These are phyloP conservation scores for Xiphophorus birchmanni DNA, from an alignment of 2,797 vertebrate genomes.

Conservation along the genomic window DNA sequence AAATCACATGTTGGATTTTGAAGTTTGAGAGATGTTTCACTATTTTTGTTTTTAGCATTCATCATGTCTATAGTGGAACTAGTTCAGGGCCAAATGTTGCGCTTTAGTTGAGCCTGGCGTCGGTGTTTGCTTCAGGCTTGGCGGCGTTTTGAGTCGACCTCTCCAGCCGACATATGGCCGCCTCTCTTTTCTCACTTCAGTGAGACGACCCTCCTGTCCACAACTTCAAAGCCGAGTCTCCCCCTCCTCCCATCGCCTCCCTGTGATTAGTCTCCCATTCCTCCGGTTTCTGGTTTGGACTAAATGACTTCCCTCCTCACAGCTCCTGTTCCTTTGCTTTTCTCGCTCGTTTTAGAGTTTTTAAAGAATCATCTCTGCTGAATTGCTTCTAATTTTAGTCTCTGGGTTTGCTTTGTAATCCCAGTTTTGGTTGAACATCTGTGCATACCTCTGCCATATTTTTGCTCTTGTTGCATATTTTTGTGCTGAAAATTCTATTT, in stretches of 20 bases:
- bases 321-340: conserved; percentile 30
- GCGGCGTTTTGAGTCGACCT: not conserved
- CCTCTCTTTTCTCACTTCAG: conserved; percentile 71
- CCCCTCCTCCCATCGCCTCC: conserved; percentile 24
- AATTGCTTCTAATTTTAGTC: conserved; percentile 66
- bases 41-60: no score
- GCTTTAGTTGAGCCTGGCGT: no score
- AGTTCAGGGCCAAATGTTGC: conserved; percentile 30
- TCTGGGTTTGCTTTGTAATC: conserved; percentile 51
- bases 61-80: not conserved
- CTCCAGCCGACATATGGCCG: conserved; percentile 59
- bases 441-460: conserved; percentile 29
- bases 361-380: conserved; percentile 4
- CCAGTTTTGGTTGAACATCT: conserved; percentile 57
- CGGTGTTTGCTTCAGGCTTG: conserved; percentile 46
- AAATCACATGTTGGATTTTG: no score
- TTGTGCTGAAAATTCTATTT: conserved; percentile 34
- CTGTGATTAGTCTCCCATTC: conserved; percentile 54
- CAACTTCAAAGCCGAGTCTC: conserved; percentile 72
- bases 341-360: conserved; percentile 23
- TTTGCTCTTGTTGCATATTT: conserved; percentile 40
- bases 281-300: conserved; percentile 68
- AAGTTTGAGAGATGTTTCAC: no score
- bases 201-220: conserved; percentile 64
- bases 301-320: conserved; percentile 74